A percentile compares a stretch with the other conserved stretches of the same genome.
These are phyloP conservation scores for Caenorhabditis uteleia DNA, from an alignment of 2,888 invertebrate species.

Conservation along the genomic window DNA sequence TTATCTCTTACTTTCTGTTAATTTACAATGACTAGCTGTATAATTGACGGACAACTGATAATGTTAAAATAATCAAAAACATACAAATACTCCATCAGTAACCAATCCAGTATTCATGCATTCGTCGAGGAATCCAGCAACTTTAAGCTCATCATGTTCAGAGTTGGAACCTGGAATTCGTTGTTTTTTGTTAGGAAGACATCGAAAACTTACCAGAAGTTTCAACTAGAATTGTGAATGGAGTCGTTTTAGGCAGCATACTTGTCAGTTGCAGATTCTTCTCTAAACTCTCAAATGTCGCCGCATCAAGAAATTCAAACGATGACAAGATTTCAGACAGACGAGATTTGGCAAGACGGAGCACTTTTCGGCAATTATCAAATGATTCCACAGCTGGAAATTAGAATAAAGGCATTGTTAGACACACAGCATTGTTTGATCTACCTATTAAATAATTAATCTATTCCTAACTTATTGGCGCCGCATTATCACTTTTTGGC, in stretches of 20 bases:
- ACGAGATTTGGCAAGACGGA: conserved; percentile 79
- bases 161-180: conserved; percentile 85
- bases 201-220: no score
- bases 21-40: neutral
- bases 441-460: no score
- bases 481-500: no score
- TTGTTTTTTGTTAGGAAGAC: conserved; percentile 71
- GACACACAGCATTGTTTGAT: neutral
- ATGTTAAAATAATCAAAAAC: neutral
- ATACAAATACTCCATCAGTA: conserved; percentile 57
- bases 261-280: conserved; percentile 50
- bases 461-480: no score
- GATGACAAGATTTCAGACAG: conserved; percentile 88
- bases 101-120: conserved; percentile 54
- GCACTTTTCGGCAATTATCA: conserved; percentile 80
- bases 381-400: conserved; percentile 73
- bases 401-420: neutral
- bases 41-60: neutral
- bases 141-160: conserved; percentile 85
- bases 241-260: conserved; percentile 44
- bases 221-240: conserved; percentile 67
- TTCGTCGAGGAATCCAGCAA: conserved; percentile 79
- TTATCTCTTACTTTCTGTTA: neutral
- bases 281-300: conserved; percentile 75
- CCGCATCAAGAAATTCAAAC: conserved; percentile 89